phyloP scores from a whole-genome alignment of 64 coral and sea anemone genomes.

The Platygyra sinensis region DNA sequence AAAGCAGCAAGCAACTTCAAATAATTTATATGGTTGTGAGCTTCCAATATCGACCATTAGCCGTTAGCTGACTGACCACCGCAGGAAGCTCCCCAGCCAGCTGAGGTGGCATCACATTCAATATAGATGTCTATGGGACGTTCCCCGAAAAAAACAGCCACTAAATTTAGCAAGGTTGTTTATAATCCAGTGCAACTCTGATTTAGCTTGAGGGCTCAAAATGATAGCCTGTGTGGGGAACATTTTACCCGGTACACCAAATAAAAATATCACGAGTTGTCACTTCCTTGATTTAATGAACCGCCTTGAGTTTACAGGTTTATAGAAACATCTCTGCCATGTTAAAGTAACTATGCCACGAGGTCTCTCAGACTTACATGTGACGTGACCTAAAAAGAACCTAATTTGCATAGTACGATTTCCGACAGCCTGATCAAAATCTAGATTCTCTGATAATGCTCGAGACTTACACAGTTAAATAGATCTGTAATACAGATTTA shows the following conservation, averaged over 20 bases:
- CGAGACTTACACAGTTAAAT: slow-evolving; percentile 69
- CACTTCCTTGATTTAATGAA: too few relatives aligned
- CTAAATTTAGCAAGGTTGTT: slow-evolving; percentile 46
- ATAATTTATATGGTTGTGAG: slow-evolving; percentile 43
- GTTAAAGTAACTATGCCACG: too few relatives aligned
- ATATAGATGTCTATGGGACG: slow-evolving; percentile 25
- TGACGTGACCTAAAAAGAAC: too few relatives aligned
- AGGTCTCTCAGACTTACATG: too few relatives aligned
- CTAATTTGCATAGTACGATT: too few relatives aligned
- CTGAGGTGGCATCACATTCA: slow-evolving; percentile 48
- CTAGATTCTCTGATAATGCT: slow-evolving; percentile 2
- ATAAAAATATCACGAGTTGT: too few relatives aligned
- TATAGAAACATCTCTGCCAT: too few relatives aligned
- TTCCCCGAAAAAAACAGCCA: slow-evolving; percentile 25
- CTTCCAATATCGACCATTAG: slow-evolving; percentile 36
- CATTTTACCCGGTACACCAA: too few relatives aligned
- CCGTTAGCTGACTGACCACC: neutral
- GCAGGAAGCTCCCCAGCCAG: slow-evolving; percentile 53
- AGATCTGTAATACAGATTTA: slow-evolving; percentile 62
- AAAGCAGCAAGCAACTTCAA: slow-evolving; percentile 25
- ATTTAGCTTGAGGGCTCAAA: slow-evolving; percentile 7
- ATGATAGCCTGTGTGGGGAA: too few relatives aligned
- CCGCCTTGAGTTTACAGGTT: too few relatives aligned
- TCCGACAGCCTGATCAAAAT: slow-evolving; percentile 49
- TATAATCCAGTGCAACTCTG: slow-evolving; percentile 50